Conservation (phyloP, 2,113 vertebrate genomes). For the Daboia siamensis region DNA sequence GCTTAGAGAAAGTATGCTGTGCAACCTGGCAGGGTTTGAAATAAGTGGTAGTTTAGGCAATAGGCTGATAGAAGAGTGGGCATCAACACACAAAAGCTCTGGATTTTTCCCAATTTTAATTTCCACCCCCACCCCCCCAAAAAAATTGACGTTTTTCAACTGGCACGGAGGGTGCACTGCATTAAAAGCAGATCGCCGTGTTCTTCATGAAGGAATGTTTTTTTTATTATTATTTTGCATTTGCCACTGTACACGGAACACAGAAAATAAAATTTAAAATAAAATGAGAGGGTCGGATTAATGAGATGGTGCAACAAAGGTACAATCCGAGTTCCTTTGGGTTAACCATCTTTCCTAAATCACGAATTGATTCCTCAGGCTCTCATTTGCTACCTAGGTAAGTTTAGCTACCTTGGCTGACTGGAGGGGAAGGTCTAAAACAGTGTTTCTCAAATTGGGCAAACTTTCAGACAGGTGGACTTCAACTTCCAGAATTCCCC, state of each 20-base stretch:
- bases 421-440: background rate
- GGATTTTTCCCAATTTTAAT: background rate
- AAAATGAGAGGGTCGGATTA: background rate
- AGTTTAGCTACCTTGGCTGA: background rate
- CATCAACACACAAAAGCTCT: background rate
- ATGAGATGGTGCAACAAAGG: background rate
- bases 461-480: background rate
- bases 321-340: too few relatives aligned
- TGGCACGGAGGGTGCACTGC: background rate
- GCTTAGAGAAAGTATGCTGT: background rate
- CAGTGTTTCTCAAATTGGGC: background rate
- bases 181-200: background rate
- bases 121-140: background rate
- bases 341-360: background rate
- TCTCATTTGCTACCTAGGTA: background rate
- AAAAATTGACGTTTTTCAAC: background rate
- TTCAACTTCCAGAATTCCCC: background rate
- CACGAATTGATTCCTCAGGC: background rate
- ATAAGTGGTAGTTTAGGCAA: background rate
- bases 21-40: background rate
- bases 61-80: background rate
- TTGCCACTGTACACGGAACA: slow-evolving; percentile 2
- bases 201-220: background rate
- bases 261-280: background rate
- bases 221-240: background rate